Percentiles rank a stretch among this genome's conserved stretches.
phyloP scores from a whole-genome alignment of 2,888 invertebrate genomes.

The Drosophila acutilabella region DNA sequence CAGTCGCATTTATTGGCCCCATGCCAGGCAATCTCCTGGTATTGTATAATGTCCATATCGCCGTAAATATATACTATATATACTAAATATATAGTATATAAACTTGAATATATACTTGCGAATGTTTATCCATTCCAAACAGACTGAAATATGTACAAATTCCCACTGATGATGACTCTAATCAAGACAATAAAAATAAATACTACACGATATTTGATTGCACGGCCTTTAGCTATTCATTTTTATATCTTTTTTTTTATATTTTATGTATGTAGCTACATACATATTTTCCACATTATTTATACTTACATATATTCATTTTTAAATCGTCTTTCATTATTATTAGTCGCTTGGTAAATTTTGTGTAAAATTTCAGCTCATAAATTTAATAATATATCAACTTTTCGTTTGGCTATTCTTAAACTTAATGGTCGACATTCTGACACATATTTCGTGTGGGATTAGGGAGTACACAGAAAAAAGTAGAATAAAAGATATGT shows the following conservation, averaged over 20 bases:
- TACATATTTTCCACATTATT: conserved; percentile 34
- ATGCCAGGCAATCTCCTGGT: conserved; percentile 68
- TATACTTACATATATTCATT: conserved; percentile 14
- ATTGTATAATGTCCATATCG: conserved; percentile 74
- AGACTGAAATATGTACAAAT: conserved; percentile 6
- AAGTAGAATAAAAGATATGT: background rate
- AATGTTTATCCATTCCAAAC: conserved; percentile 19
- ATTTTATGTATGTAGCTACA: conserved; percentile 27
- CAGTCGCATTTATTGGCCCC: conserved; percentile 72
- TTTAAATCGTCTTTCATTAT: conserved; percentile 26
- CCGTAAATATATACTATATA: conserved; percentile 12
- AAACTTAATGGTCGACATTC: conserved; percentile 36
- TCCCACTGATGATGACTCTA: conserved; percentile 52
- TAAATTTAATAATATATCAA: conserved; percentile 47
- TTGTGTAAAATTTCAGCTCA: conserved; percentile 43
- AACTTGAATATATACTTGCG: conserved; percentile 8
- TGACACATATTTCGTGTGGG: conserved; percentile 47
- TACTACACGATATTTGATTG: conserved; percentile 55
- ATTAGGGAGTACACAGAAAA: conserved; percentile 31
- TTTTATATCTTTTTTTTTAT: conserved; percentile 3
- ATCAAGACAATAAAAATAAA: conserved; percentile 78
- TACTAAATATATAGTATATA: conserved; percentile 4
- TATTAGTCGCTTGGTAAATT: conserved; percentile 27
- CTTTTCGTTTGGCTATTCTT: conserved; percentile 38
- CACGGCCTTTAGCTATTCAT: conserved; percentile 36